Evolutionary conservation across 1,140 invertebrate species (phyloP).

Genomic region (Maconellicoccus hirsutus): DNA sequence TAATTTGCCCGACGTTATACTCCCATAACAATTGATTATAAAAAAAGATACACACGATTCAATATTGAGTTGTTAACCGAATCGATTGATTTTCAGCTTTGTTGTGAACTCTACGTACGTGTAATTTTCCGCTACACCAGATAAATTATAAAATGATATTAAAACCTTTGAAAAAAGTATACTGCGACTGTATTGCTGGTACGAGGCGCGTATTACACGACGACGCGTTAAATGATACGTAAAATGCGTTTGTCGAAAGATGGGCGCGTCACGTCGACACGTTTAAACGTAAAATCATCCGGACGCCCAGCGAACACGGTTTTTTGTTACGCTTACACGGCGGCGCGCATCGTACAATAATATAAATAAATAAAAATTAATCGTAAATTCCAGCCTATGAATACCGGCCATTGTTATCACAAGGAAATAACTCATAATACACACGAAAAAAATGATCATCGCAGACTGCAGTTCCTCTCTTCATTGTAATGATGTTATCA

Average conservation of each 20-base stretch:
- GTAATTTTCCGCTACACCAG: too few species aligned
- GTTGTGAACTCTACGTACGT: too few species aligned
- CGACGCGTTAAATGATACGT: neutral
- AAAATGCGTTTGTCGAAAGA: neutral
- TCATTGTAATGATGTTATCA: neutral
- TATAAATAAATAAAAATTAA: too few species aligned
- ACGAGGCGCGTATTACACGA: too few species aligned
- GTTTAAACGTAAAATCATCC: neutral
- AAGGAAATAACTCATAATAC: neutral
- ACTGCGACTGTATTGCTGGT: neutral
- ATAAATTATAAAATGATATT: neutral
- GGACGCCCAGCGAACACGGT: too few species aligned
- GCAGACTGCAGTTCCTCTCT: neutral
- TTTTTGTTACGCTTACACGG: too few species aligned
- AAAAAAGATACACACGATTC: too few species aligned
- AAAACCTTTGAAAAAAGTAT: neutral
- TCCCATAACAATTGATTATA: too few species aligned
- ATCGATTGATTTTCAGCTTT: too few species aligned
- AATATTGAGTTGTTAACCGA: too few species aligned
- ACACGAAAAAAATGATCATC: neutral
- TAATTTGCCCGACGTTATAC: too few species aligned
- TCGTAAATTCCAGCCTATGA: neutral
- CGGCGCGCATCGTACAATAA: too few species aligned
- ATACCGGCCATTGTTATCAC: neutral
- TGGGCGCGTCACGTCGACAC: neutral